These are phyloP conservation scores for Serilophus lunatus DNA, from an alignment of 2,113 vertebrate species.

Conservation along the genomic window DNA sequence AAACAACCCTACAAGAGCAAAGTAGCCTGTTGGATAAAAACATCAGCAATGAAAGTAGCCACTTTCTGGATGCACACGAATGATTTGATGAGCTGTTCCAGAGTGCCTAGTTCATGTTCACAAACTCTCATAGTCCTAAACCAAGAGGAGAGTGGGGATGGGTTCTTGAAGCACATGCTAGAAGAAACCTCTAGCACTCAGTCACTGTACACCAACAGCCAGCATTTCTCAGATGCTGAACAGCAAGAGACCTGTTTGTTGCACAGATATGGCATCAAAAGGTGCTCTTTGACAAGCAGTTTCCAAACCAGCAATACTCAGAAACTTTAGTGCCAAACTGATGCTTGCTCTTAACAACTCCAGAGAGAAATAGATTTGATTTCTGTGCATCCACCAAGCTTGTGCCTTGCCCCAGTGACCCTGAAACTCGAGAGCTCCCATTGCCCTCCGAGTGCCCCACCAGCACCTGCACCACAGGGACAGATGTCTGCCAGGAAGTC, in stretches of 20 bases:
- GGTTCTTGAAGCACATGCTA: background rate
- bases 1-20: background rate
- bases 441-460: background rate
- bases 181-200: background rate
- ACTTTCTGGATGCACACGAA: background rate
- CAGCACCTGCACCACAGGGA: background rate
- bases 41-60: background rate
- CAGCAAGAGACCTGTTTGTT: background rate
- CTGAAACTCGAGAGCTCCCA: background rate
- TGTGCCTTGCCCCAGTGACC: background rate
- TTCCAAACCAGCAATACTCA: background rate
- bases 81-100: rapidly evolving
- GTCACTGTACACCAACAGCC: background rate
- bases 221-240: background rate
- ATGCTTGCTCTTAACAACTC: background rate
- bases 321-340: background rate
- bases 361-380: background rate
- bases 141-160: rapidly evolving
- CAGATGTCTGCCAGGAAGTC: background rate
- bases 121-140: background rate
- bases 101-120: background rate
- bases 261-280: background rate
- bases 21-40: background rate
- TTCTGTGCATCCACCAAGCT: background rate
- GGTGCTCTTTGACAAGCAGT: background rate